A percentile compares a stretch with the other conserved stretches of the same genome.
Evolutionary conservation across 1,140 invertebrate species (phyloP).

Genomic region (Brevipalpus yothersi): DNA sequence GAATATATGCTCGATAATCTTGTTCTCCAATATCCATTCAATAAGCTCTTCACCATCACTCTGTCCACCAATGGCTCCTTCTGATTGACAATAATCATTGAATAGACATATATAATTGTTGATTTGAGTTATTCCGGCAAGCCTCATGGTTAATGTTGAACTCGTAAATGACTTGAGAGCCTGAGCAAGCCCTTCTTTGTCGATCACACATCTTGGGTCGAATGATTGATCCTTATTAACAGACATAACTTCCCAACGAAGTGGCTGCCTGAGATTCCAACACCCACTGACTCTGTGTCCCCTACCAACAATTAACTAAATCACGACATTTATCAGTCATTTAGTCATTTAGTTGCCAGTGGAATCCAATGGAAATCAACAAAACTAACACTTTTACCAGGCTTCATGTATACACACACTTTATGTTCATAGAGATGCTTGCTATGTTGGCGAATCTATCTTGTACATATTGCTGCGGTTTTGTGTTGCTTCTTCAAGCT

Average conservation of each 20-base stretch:
- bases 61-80: constrained; percentile 1
- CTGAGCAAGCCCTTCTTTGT: constrained; percentile 60
- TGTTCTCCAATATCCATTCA: constrained; percentile 63
- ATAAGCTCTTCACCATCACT: constrained; percentile 43
- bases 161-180: constrained; percentile 88
- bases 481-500: no score
- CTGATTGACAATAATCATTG: constrained; percentile 42
- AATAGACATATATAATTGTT: constrained; percentile 74
- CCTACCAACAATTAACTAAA: neutral
- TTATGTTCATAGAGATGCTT: no score
- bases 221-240: constrained; percentile 71
- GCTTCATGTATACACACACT: no score
- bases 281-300: neutral
- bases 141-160: constrained; percentile 66
- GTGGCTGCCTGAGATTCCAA: neutral
- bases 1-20: constrained; percentile 80
- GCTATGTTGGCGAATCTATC: no score
- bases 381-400: neutral
- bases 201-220: constrained; percentile 32
- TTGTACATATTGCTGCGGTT: no score
- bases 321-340: neutral
- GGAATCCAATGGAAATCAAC: neutral
- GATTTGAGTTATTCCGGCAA: constrained; percentile 75
- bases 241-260: constrained; percentile 28
- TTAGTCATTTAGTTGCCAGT: neutral